phyloP scores from a whole-genome alignment of 2,797 vertebrate species.

The Botia kubotai region DNA sequence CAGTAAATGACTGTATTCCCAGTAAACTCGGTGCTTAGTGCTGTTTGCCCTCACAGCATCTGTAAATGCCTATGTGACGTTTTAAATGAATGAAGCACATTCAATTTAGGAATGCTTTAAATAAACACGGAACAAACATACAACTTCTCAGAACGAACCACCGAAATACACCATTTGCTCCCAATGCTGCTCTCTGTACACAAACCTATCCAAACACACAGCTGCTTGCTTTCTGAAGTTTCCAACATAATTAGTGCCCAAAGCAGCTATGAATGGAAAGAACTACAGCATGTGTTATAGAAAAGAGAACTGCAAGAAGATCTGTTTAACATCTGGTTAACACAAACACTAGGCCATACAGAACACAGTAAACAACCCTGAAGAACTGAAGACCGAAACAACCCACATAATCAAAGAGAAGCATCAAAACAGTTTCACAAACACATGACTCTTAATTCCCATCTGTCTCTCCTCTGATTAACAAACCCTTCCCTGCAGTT shows the following conservation, averaged over 20 bases:
- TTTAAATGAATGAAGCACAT: not conserved
- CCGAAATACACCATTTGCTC: not conserved
- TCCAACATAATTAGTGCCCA: not conserved
- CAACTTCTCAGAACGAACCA: not conserved
- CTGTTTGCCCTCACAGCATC: not conserved
- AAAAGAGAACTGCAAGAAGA: no score
- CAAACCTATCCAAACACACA: not conserved
- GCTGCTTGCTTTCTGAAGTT: not conserved
- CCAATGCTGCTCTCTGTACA: no score
- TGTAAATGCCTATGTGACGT: not conserved
- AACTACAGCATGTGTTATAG: no score
- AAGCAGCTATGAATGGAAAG: not conserved
- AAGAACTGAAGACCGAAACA: not conserved
- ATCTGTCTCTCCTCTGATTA: not conserved
- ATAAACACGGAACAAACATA: not conserved
- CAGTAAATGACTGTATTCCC: no score
- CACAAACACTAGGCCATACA: no score
- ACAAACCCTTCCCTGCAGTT: not conserved
- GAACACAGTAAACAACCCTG: not conserved
- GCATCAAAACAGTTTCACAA: not conserved
- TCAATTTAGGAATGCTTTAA: not conserved
- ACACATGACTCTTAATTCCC: not conserved
- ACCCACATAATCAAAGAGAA: not conserved
- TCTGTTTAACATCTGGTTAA: not conserved
- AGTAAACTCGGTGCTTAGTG: not conserved